Evolutionary conservation across 2,797 vertebrate genomes (phyloP).

Genomic region (Lepilemur septentrionalis): DNA sequence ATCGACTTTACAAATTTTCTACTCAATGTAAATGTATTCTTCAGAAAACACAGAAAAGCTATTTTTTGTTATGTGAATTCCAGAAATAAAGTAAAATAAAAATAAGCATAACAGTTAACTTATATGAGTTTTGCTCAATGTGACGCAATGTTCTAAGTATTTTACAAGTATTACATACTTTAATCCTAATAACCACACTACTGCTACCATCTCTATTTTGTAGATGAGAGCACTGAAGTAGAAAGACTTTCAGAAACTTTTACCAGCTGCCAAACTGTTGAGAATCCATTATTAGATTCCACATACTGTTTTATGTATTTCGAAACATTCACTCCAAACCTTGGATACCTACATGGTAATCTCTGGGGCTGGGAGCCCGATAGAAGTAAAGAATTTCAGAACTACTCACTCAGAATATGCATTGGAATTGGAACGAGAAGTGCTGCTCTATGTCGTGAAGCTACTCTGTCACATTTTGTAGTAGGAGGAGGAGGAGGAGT

Average conservation of each 20-base stretch:
- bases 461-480: not conserved
- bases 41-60: slow-evolving; percentile 32
- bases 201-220: not conserved
- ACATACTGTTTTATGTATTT: not conserved
- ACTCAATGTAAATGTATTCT: not conserved
- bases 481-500: not conserved
- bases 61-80: slow-evolving; percentile 23
- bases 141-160: not conserved
- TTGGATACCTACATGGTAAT: not conserved
- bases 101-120: not conserved
- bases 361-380: not conserved
- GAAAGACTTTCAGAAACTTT: not conserved
- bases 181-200: not conserved
- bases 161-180: not conserved
- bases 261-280: not conserved
- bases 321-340: not conserved
- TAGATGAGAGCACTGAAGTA: not conserved
- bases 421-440: not conserved
- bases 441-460: not conserved
- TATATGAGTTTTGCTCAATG: not conserved
- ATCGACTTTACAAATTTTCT: not conserved
- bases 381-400: not conserved
- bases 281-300: not conserved
- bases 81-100: not conserved
- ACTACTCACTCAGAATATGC: not conserved